These are phyloP conservation scores for Drosophila birchii DNA, from an alignment of 2,888 invertebrate species.

Conservation along the genomic window DNA sequence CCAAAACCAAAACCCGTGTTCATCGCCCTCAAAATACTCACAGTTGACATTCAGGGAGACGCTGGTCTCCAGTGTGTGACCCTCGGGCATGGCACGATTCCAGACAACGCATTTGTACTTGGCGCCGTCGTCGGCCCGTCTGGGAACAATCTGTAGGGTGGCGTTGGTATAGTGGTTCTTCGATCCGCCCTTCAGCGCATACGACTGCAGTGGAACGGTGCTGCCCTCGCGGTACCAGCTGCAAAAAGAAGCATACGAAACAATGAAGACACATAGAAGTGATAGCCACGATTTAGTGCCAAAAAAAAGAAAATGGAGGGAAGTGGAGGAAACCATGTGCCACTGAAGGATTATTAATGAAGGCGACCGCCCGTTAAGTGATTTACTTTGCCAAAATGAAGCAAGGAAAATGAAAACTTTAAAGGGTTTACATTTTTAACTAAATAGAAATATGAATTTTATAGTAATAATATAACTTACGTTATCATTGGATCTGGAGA, in stretches of 20 bases:
- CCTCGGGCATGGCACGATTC: slow-evolving; percentile 94
- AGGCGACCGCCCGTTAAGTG: slow-evolving; percentile 73
- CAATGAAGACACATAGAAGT: slow-evolving; percentile 9
- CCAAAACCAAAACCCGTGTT: slow-evolving; percentile 28
- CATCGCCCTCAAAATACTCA: slow-evolving; percentile 86
- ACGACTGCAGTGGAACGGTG: slow-evolving; percentile 90
- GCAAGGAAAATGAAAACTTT: slow-evolving; percentile 7
- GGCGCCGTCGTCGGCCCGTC: slow-evolving; percentile 93
- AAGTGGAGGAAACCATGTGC: slow-evolving; percentile 41
- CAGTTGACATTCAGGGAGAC: slow-evolving; percentile 95
- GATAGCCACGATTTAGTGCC: slow-evolving; percentile 43
- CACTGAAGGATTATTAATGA: slow-evolving; percentile 73
- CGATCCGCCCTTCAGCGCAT: slow-evolving; percentile 89
- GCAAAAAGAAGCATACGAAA: slow-evolving; percentile 20
- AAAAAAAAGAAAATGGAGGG: slow-evolving; percentile 14
- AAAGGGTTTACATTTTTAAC: slow-evolving; percentile 45
- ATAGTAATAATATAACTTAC: slow-evolving; percentile 83
- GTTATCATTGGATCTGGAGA: slow-evolving; percentile 95
- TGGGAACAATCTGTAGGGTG: slow-evolving; percentile 90
- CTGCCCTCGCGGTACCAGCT: slow-evolving; percentile 94
- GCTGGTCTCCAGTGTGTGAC: slow-evolving; percentile 91
- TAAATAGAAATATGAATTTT: background rate
- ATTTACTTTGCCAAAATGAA: slow-evolving; percentile 64
- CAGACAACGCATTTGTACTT: slow-evolving; percentile 94
- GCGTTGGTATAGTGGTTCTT: slow-evolving; percentile 91